Evolutionary conservation across 2,797 vertebrate genomes (phyloP), one percentile per base, ranked within the genome.

Genomic region (Agapornis canus): DNA sequence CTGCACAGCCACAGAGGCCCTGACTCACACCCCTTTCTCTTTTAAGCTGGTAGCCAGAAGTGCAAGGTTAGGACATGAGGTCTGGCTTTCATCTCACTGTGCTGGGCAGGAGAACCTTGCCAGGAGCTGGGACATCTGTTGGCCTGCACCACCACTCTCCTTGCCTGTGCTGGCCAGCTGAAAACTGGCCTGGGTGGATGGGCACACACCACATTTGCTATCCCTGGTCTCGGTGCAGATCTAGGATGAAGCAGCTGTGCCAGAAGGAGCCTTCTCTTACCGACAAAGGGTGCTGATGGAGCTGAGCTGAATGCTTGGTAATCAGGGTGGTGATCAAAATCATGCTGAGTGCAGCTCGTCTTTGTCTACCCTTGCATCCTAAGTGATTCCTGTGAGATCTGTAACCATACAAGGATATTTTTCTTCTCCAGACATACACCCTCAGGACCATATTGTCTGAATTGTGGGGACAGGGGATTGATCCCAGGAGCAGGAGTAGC

Each of bases 171-270:
- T 70, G 43, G 27, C 37, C 45, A 15, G 39, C 18, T 65, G 68
- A 81, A 73, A 66, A 39, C 19, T 16, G 12, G 19, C 29, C 61
- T 6, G 1, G 22, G 22, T 32, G 49, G 48, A n/a, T 3, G 39
- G 47, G 37, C 2, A 8, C 4, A 1, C 1, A 2, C 42, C 2
- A 1, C 10, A 8, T 27, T 69, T 49, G 63, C 26, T 42, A 76
- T 2, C n/a, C 26, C 39, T 0, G 0, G 5, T 40, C 32, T 54
- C 0, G 0, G 15, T 42, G 42, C 29, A 73, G 43, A 7, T 45
- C 9, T 61, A 20, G 31, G 29, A 48, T 70, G 78, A 79, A 42
- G 27, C 42, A 40, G 25, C 51, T 31, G 1, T 6, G 32, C 57
- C 27, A 79, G 69, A 48, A 66, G 31, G 31, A 81, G 52, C 69